A percentile compares a stretch with the other conserved stretches of the same genome.
Conservation (phyloP, 30 jellyfish, hydroid and myxozoan genomes). For the Sanderia malayensis region DNA sequence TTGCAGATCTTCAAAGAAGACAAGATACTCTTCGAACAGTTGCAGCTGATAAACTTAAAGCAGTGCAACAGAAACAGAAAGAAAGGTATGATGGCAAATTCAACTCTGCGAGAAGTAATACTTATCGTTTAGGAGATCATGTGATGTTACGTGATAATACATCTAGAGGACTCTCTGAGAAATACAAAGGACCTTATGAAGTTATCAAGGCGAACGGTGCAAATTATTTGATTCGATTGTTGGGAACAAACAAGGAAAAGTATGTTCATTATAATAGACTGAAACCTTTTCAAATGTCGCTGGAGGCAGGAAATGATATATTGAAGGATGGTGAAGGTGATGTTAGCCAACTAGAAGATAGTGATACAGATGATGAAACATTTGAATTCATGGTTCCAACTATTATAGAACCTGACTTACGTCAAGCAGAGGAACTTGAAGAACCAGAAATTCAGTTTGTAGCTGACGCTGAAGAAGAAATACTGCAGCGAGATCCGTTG, state of each 20-base stretch:
- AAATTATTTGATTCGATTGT: background rate
- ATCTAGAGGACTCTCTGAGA: constrained; percentile 1
- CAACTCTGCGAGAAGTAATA: background rate
- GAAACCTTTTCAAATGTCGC: too few relatives aligned
- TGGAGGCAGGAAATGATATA: too few relatives aligned
- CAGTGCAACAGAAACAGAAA: background rate
- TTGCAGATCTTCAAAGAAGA: too few relatives aligned
- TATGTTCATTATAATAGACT: background rate
- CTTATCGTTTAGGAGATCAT: background rate
- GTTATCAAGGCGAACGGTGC: background rate
- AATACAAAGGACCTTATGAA: background rate
- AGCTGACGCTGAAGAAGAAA: too few relatives aligned
- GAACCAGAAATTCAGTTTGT: too few relatives aligned
- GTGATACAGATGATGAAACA: too few relatives aligned
- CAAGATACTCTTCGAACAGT: background rate
- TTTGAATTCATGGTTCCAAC: too few relatives aligned
- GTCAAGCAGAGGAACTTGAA: too few relatives aligned
- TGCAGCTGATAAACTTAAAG: background rate
- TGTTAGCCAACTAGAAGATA: too few relatives aligned
- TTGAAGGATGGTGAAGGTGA: too few relatives aligned
- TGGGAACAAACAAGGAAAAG: background rate
- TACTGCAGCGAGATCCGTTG: too few relatives aligned
- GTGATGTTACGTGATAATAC: background rate
- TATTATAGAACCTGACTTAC: too few relatives aligned
- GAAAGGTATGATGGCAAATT: background rate